Percentiles rank a stretch among this genome's conserved stretches.
Evolutionary conservation across 2,797 vertebrate genomes (phyloP).

Genomic region (Melanotaenia trifasciata): DNA sequence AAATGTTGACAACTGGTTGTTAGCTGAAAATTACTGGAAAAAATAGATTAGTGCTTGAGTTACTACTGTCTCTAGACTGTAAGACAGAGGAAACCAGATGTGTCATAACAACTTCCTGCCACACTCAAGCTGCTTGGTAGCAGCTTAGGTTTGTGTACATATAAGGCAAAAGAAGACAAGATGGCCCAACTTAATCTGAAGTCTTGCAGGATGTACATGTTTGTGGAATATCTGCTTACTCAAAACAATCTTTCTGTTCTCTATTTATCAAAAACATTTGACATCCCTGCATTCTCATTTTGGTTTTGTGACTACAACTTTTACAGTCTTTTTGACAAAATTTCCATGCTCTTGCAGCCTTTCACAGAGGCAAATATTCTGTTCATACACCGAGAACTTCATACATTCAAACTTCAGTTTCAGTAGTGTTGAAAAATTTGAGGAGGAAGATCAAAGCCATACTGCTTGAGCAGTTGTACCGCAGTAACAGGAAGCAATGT

Average conservation of each 20-base stretch:
- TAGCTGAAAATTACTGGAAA: constrained; percentile 7
- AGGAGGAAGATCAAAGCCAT: constrained; percentile 21
- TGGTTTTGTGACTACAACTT: constrained; percentile 7
- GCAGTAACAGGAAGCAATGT: constrained; percentile 65
- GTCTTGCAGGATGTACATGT: constrained; percentile 41
- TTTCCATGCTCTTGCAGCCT: background rate
- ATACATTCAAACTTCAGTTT: background rate
- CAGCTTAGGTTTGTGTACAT: constrained; percentile 73
- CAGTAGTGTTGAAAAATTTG: background rate
- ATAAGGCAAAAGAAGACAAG: constrained; percentile 81
- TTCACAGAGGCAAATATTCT: background rate
- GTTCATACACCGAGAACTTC: background rate
- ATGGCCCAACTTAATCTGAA: constrained; percentile 66
- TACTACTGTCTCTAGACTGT: constrained; percentile 6
- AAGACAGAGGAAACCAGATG: constrained; percentile 70
- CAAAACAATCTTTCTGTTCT: constrained; percentile 25
- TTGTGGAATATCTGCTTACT: constrained; percentile 33
- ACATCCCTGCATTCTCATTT: constrained; percentile 3
- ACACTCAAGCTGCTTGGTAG: constrained; percentile 41
- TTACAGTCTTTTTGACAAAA: background rate
- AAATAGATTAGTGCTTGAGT: constrained; percentile 1
- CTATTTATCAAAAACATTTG: constrained; percentile 21
- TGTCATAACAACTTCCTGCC: constrained; percentile 81
- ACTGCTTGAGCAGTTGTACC: constrained; percentile 1
- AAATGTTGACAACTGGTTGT: background rate